A percentile compares a stretch with the other conserved stretches of the same genome.
phyloP scores from a whole-genome alignment of 2,797 vertebrate species.

The Pseudomugil gertrudae region DNA sequence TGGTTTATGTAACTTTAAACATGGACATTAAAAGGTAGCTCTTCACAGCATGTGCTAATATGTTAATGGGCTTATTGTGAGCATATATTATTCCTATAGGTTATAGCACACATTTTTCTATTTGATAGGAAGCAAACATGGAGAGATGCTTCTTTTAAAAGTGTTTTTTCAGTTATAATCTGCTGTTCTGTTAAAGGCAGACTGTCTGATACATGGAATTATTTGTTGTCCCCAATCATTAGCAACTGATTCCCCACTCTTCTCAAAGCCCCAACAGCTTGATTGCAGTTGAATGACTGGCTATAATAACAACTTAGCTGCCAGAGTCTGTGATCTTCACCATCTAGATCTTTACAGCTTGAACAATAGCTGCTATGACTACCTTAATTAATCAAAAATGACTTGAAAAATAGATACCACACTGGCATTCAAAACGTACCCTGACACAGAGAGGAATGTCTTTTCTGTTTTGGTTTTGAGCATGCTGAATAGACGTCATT shows the following conservation, averaged over 20 bases:
- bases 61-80: constrained; percentile 1
- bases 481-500: constrained; percentile 65
- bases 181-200: constrained; percentile 33
- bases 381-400: constrained; percentile 39
- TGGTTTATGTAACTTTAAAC: background rate
- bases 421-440: constrained; percentile 23
- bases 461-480: constrained; percentile 67
- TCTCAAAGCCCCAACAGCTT: constrained; percentile 9
- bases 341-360: constrained; percentile 25
- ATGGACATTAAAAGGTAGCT: background rate
- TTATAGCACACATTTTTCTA: constrained; percentile 38
- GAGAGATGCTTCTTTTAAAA: no score
- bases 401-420: constrained; percentile 31
- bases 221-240: constrained; percentile 39
- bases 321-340: constrained; percentile 26
- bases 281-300: constrained; percentile 31
- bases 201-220: background rate
- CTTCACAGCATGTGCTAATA: background rate
- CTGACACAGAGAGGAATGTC: constrained; percentile 38
- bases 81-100: constrained; percentile 47
- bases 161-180: constrained; percentile 20
- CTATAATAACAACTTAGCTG: constrained; percentile 33
- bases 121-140: no score
- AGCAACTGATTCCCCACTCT: constrained; percentile 17
- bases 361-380: constrained; percentile 26